Evolutionary conservation across 2,888 invertebrate genomes (phyloP).

Genomic region (Cataglyphis altisquamis): DNA sequence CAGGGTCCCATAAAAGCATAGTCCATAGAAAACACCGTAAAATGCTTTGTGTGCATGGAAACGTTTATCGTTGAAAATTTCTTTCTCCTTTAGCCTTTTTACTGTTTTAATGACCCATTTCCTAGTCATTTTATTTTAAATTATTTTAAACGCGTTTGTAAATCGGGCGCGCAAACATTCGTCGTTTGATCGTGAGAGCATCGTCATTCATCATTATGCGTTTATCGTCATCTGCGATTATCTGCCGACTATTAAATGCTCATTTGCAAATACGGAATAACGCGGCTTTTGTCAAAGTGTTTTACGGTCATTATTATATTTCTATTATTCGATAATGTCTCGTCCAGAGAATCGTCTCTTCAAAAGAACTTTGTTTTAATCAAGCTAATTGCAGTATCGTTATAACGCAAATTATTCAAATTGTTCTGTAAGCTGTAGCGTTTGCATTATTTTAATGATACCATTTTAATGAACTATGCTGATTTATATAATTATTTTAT

Average conservation of each 20-base stretch:
- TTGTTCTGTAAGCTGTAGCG: slow-evolving; percentile 34
- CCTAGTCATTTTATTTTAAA: slow-evolving; percentile 64
- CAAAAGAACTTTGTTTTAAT: slow-evolving; percentile 44
- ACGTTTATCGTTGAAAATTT: slow-evolving; percentile 72
- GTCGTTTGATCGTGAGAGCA: slow-evolving; percentile 48
- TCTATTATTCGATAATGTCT: slow-evolving; percentile 37
- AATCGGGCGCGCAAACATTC: slow-evolving; percentile 51
- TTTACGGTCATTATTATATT: slow-evolving; percentile 41
- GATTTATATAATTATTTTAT: slow-evolving; percentile 48
- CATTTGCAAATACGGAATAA: slow-evolving; percentile 23
- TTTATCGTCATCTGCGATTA: slow-evolving; percentile 55
- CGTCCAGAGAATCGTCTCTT: slow-evolving; percentile 10
- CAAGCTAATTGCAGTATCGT: slow-evolving; percentile 49
- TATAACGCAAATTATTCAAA: slow-evolving; percentile 39
- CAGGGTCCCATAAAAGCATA: slow-evolving; percentile 57
- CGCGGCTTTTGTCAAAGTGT: slow-evolving; percentile 44
- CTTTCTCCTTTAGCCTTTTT: slow-evolving; percentile 60
- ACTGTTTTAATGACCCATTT: slow-evolving; percentile 68
- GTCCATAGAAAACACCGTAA: slow-evolving; percentile 67
- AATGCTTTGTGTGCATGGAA: slow-evolving; percentile 65
- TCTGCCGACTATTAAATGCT: slow-evolving; percentile 35
- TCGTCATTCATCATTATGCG: slow-evolving; percentile 50
- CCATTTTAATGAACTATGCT: slow-evolving; percentile 48
- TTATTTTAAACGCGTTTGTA: slow-evolving; percentile 52
- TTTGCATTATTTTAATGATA: slow-evolving; percentile 49